Evolutionary conservation across 2,888 invertebrate genomes (phyloP).

Genomic region (Eudemis profundana): DNA sequence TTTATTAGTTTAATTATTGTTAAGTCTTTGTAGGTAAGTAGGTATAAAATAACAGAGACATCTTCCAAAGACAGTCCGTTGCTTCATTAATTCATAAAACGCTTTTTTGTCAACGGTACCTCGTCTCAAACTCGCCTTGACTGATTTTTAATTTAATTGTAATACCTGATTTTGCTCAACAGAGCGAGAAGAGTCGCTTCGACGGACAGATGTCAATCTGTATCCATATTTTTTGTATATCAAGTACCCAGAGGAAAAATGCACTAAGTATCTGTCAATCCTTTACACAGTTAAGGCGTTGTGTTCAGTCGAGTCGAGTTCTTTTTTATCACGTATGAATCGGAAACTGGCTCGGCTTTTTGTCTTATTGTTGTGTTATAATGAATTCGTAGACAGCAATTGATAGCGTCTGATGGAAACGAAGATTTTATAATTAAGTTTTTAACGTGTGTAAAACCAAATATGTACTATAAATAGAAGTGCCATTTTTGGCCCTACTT

Average conservation of each 20-base stretch:
- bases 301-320: constrained; percentile 20
- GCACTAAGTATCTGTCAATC: not conserved
- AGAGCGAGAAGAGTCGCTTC: constrained; percentile 68
- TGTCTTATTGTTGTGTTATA: constrained; percentile 71
- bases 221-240: constrained; percentile 63
- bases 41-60: too few species aligned
- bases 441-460: constrained; percentile 4
- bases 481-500: too few species aligned
- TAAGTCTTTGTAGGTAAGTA: not conserved
- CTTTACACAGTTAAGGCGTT: not conserved
- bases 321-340: constrained; percentile 60
- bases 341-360: constrained; percentile 55
- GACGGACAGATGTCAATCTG: constrained; percentile 80
- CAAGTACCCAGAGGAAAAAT: not conserved
- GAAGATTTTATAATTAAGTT: constrained; percentile 45
- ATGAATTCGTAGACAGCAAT: constrained; percentile 68
- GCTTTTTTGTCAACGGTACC: constrained; percentile 53
- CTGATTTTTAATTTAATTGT: constrained; percentile 85
- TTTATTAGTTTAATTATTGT: too few species aligned
- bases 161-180: constrained; percentile 82
- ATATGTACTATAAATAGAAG: not conserved
- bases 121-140: constrained; percentile 69
- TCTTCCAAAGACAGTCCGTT: not conserved
- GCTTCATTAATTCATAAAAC: not conserved
- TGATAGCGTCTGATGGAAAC: constrained; percentile 65